These are phyloP conservation scores for Myotis yumanensis DNA, from an alignment of 2,113 vertebrate species.

Conservation along the genomic window DNA sequence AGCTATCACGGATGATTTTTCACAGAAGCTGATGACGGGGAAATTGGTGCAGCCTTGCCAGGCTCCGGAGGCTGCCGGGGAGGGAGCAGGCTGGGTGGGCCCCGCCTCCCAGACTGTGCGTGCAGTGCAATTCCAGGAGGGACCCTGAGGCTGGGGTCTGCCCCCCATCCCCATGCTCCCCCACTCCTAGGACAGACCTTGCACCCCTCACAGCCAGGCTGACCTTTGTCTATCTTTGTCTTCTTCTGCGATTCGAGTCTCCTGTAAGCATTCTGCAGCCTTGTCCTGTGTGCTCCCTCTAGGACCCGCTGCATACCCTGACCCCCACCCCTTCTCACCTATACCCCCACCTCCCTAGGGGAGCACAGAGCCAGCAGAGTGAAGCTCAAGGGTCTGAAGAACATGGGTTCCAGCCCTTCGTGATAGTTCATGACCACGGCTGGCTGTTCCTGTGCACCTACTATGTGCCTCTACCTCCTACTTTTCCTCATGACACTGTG, in stretches of 20 bases:
- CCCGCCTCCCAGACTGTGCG: not conserved
- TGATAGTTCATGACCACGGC: not conserved
- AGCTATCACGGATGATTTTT: not conserved
- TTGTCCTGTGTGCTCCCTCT: not conserved
- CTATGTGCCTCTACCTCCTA: accelerated
- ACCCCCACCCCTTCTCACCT: too few species aligned
- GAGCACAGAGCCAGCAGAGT: not conserved
- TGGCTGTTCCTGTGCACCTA: accelerated
- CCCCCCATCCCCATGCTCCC: accelerated
- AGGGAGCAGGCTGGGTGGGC: accelerated
- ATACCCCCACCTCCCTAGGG: accelerated
- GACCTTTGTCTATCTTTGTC: not conserved
- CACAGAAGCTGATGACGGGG: not conserved
- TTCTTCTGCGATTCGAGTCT: accelerated
- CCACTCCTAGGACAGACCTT: accelerated
- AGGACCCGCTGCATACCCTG: accelerated
- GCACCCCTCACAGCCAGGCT: accelerated
- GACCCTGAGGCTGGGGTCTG: not conserved
- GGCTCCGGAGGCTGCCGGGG: not conserved
- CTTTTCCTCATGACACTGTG: not conserved
- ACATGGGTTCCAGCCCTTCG: not conserved
- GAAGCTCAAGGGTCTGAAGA: not conserved
- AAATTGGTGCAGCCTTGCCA: accelerated
- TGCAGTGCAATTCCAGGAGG: not conserved
- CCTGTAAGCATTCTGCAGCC: not conserved